These are phyloP conservation scores for Carassius auratus DNA, from an alignment of 2,113 vertebrate genomes.

Conservation along the genomic window DNA sequence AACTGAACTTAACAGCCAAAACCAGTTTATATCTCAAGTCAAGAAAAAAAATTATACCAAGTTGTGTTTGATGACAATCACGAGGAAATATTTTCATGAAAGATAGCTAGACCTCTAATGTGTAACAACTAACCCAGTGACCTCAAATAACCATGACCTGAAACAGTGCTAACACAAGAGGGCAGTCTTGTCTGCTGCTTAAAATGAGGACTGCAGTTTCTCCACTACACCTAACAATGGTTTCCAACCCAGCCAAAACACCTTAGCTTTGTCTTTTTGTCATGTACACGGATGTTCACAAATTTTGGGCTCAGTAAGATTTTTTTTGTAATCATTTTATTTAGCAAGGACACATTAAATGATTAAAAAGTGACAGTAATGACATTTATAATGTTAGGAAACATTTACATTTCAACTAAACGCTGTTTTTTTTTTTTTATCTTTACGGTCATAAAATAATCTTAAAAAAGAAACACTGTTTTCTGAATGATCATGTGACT, in stretches of 20 bases:
- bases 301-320: not conserved
- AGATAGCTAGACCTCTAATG: not conserved
- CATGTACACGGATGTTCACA: not conserved
- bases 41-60: not conserved
- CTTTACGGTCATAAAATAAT: too few species aligned
- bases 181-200: conserved; percentile 72
- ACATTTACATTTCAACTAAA: not conserved
- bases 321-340: not conserved
- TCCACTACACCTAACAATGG: not conserved
- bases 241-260: not conserved
- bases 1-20: not conserved
- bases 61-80: not conserved
- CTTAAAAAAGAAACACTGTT: too few species aligned
- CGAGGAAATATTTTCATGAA: not conserved
- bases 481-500: not conserved
- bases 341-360: not conserved
- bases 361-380: not conserved
- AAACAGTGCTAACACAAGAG: conserved; percentile 69
- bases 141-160: conserved; percentile 33
- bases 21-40: not conserved
- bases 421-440: not conserved
- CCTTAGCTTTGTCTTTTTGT: not conserved
- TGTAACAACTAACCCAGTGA: conserved; percentile 25
- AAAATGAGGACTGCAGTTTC: not conserved
- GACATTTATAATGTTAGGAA: not conserved